These are phyloP conservation scores for Scaptomyza flava DNA, from an alignment of 2,888 invertebrate genomes.

Conservation along the genomic window DNA sequence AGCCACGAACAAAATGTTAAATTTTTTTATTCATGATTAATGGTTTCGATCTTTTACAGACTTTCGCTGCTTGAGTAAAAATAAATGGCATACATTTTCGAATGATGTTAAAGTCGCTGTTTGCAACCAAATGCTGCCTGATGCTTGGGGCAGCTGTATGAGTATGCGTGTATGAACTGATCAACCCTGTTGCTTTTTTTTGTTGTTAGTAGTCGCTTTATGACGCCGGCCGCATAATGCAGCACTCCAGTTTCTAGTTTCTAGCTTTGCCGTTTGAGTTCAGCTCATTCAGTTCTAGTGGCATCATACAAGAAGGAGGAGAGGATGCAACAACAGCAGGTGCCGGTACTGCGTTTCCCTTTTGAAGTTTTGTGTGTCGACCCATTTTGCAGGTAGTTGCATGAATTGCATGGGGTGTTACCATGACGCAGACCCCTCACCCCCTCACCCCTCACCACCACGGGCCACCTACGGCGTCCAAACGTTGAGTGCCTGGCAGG, in stretches of 20 bases:
- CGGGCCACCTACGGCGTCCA: neutral
- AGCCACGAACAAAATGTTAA: neutral
- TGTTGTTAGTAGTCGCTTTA: slow-evolving; percentile 66
- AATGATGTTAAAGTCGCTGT: slow-evolving; percentile 26
- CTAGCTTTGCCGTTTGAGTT: slow-evolving; percentile 12
- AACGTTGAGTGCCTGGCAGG: slow-evolving; percentile 30
- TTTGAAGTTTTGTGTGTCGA: slow-evolving; percentile 74
- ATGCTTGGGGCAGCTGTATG: neutral
- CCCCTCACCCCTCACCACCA: neutral
- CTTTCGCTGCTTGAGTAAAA: slow-evolving; percentile 24
- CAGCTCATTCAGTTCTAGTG: slow-evolving; percentile 44
- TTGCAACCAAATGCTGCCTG: slow-evolving; percentile 4
- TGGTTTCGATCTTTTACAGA: slow-evolving; percentile 2
- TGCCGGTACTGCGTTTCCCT: slow-evolving; percentile 66
- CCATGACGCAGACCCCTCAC: slow-evolving; percentile 14
- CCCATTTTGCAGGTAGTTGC: slow-evolving; percentile 72
- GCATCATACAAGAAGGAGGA: slow-evolving; percentile 40
- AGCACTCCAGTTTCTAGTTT: slow-evolving; percentile 48
- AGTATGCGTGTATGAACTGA: slow-evolving; percentile 39
- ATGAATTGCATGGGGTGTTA: slow-evolving; percentile 72
- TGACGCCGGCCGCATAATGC: slow-evolving; percentile 69
- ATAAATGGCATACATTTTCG: slow-evolving; percentile 42
- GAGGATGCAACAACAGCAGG: slow-evolving; percentile 15
- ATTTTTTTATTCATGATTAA: neutral
- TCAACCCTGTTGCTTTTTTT: slow-evolving; percentile 63